These are phyloP conservation scores for Prietella phreatophila DNA, from an alignment of 2,113 vertebrate genomes.

Conservation along the genomic window DNA sequence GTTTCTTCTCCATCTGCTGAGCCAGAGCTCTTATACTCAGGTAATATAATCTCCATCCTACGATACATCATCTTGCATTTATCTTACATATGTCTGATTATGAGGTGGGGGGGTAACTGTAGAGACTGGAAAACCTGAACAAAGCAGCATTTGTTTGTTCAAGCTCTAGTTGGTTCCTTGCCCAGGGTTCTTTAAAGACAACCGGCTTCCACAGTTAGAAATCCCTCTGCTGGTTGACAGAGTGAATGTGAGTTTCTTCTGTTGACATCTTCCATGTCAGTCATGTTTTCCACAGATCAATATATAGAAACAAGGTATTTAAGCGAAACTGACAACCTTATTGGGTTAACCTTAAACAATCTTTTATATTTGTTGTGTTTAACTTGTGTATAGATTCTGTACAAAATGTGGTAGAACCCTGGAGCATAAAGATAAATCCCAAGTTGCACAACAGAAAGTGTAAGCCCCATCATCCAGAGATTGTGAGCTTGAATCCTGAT, in stretches of 20 bases:
- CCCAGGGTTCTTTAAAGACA: constrained; percentile 72
- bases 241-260: neutral
- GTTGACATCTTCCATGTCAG: constrained; percentile 1
- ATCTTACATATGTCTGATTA: neutral
- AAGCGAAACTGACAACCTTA: neutral
- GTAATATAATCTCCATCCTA: constrained; percentile 69
- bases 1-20: constrained; percentile 63
- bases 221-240: constrained; percentile 61
- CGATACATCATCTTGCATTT: constrained; percentile 32
- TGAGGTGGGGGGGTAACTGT: neutral
- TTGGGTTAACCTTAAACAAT: neutral
- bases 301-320: neutral
- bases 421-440: neutral
- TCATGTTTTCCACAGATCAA: neutral
- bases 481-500: neutral
- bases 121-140: neutral
- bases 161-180: constrained; percentile 58
- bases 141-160: constrained; percentile 45
- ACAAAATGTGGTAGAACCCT: neutral
- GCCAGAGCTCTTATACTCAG: constrained; percentile 70
- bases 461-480: neutral
- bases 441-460: neutral
- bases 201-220: constrained; percentile 78
- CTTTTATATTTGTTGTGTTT: neutral
- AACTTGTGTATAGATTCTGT: neutral